A percentile compares a stretch with the other conserved stretches of the same genome.
Evolutionary conservation across 2,888 invertebrate species (phyloP).

Genomic region (Saturnia pavonia): DNA sequence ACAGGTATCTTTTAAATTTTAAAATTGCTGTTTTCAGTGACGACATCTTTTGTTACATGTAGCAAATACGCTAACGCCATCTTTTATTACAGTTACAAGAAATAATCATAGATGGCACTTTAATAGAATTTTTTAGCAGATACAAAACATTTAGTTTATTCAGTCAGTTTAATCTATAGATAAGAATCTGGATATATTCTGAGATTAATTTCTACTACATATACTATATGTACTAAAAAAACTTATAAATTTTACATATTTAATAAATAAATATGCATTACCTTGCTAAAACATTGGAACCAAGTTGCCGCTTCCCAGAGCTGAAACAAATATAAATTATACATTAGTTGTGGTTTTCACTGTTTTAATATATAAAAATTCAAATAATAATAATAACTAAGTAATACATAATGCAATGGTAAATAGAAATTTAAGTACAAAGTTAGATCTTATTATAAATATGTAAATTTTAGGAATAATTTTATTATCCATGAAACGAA

Average conservation of each 20-base stretch:
- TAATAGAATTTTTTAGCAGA: not conserved
- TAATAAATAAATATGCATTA: constrained; percentile 50
- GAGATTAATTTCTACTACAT: too few species aligned
- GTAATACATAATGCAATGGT: not conserved
- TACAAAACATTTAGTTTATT: too few species aligned
- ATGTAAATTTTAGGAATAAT: not conserved
- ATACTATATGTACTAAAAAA: too few species aligned
- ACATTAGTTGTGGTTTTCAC: constrained; percentile 16
- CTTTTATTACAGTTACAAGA: constrained; percentile 29
- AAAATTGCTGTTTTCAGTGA: constrained; percentile 17
- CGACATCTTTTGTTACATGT: constrained; percentile 42
- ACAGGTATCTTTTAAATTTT: constrained; percentile 24
- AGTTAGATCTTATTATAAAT: not conserved
- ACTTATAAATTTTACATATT: too few species aligned
- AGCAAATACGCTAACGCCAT: constrained; percentile 40
- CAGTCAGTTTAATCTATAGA: not conserved
- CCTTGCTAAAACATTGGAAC: constrained; percentile 94
- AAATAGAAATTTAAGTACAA: not conserved
- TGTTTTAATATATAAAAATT: not conserved
- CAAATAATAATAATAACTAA: not conserved
- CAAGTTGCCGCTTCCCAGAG: constrained; percentile 90
- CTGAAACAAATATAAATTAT: constrained; percentile 78
- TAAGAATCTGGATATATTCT: too few species aligned
- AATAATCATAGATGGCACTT: constrained; percentile 54
- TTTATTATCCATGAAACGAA: not conserved